Evolutionary conservation across 2,797 vertebrate genomes (phyloP).

Genomic region (Anabacerthia variegaticeps): DNA sequence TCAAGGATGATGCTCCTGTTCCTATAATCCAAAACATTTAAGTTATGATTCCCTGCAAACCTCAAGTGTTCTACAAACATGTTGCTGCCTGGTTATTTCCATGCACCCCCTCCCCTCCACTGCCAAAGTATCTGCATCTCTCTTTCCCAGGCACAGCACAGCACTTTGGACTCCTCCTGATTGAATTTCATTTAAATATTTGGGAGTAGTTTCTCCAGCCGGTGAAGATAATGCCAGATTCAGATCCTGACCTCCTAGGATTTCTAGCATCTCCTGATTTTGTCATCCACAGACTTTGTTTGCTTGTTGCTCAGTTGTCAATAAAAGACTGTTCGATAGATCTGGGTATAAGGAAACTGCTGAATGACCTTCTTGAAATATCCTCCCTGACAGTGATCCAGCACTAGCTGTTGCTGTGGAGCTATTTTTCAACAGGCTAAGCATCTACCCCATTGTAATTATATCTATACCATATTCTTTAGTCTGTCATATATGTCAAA

Average conservation of each 20-base stretch:
- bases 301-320: not conserved
- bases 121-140: not conserved
- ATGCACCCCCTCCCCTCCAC: too few species aligned
- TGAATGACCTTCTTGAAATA: not conserved
- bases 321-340: not conserved
- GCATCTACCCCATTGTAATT: constrained; percentile 7
- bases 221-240: not conserved
- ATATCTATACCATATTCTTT: constrained; percentile 1
- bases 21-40: not conserved
- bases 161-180: not conserved
- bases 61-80: not conserved
- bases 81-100: not conserved
- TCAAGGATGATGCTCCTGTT: not conserved
- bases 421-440: constrained; percentile 1
- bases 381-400: not conserved
- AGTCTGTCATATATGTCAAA: constrained; percentile 33
- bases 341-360: not conserved
- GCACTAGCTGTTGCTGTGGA: not conserved
- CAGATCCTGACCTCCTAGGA: not conserved
- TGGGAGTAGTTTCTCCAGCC: not conserved
- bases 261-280: not conserved
- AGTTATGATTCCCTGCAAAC: not conserved
- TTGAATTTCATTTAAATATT: not conserved
- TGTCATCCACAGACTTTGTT: not conserved
- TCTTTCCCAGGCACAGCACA: not conserved